Evolutionary conservation across 1,140 invertebrate genomes (phyloP), one percentile per base, ranked within the genome.

Genomic region (Colletes gigas): DNA sequence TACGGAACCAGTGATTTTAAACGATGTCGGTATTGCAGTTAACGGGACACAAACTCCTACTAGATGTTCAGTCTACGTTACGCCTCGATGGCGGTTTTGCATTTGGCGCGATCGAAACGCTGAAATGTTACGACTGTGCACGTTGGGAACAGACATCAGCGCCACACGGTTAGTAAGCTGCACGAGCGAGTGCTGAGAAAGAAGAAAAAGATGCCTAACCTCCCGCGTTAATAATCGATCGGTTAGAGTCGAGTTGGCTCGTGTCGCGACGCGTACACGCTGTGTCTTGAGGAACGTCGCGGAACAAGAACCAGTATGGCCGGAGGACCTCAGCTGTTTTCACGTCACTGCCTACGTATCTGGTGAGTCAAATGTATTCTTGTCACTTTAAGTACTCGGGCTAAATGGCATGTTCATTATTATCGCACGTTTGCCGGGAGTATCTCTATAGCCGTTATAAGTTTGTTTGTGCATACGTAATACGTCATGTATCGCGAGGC

Each of bases 281-380:
- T 9, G 55, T 52, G 81, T 78, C 60, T 63, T 69, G 57, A 83
- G 89, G 83, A 90, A 89, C 83, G 60, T 67, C 30, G 52, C 70
- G 88, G 83, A 88, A 84, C 19, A 30, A 47, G 85, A 85, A 86
- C 63, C 84, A 92, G 89, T 93, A 92, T 93, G 92, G 91, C 89
- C 85, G 86, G 82, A 76, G 55, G 81, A 83, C 77, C 89, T 89
- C 90, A 92, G 91, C 91, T 93, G 91, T 91, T 92, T 92, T 89
- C 81, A 89, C 79, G 85, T 86, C 81, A 81, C 75, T 91, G 83
- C 84, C 70, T 79, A 78, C 83, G 81, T 86, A 91, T 91, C 84
- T 91, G 91, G 92, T 93, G 83, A 93, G 92, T 81, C 39, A 72
- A 63, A 74, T 21, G 63, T 21, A 66, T 59, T 66, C 39, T 65